Evolutionary conservation across 2,113 vertebrate genomes (phyloP).

Genomic region (Poeciliopsis prolifica): DNA sequence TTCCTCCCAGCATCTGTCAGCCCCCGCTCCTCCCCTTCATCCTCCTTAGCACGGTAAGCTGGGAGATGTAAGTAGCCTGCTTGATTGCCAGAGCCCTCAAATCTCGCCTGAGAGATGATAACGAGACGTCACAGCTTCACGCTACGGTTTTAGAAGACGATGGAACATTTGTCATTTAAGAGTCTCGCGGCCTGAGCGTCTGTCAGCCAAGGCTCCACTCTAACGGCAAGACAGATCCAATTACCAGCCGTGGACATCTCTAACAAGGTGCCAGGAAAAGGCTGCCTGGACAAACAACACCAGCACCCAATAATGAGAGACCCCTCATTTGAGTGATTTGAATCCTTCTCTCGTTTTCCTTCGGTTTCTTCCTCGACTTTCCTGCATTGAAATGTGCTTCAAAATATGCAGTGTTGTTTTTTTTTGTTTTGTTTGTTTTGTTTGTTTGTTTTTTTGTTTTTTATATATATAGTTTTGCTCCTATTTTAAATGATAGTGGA

Average conservation of each 20-base stretch:
- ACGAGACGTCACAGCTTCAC: conserved; percentile 81
- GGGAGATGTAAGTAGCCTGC: conserved; percentile 59
- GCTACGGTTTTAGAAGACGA: conserved; percentile 77
- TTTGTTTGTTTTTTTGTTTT: conserved; percentile 1
- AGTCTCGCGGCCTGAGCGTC: conserved; percentile 74
- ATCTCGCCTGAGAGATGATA: conserved; percentile 76
- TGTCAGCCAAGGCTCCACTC: conserved; percentile 77
- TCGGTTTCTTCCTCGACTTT: conserved; percentile 30
- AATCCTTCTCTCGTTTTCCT: conserved; percentile 47
- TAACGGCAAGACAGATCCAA: conserved; percentile 80
- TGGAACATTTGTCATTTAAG: conserved; percentile 85
- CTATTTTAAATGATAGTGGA: conserved; percentile 31
- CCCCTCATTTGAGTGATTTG: conserved; percentile 81
- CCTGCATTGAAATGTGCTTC: conserved; percentile 65
- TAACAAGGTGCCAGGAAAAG: conserved; percentile 85
- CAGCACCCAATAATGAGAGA: conserved; percentile 79
- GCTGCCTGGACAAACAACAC: conserved; percentile 83
- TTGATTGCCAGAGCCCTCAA: conserved; percentile 80
- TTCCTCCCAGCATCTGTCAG: conserved; percentile 22
- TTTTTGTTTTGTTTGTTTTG: conserved; percentile 13
- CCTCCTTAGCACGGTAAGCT: conserved; percentile 5
- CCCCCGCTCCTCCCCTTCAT: conserved; percentile 1
- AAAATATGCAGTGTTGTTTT: conserved; percentile 56
- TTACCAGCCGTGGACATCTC: conserved; percentile 83
- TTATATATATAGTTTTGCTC: conserved; percentile 13